Evolutionary conservation across 2,113 vertebrate genomes (phyloP), one percentile per base, ranked within the genome.

Genomic region (Vulpes ferrilata): DNA sequence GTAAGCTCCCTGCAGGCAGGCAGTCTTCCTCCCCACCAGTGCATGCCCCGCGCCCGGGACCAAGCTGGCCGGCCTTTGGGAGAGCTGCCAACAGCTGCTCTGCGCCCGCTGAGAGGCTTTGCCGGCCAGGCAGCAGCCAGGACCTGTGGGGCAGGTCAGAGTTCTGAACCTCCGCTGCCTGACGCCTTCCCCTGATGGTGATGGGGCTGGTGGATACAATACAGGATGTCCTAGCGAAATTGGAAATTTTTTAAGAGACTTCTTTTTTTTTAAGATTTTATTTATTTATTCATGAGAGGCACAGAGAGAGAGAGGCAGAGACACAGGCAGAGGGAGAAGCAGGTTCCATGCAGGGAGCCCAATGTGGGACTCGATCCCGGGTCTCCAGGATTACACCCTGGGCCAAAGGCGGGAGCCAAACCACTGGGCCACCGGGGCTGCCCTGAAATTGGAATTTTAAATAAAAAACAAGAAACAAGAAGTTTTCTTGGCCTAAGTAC

Each of bases 361-460:
- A 1, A 43, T 43, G 43, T 43, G 43, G 43, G 43, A 43, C 43
- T 43, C 7, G 43, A 43, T 43, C 43, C 43, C 6, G 6, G 43
- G 43, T 7, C 5, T 7, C 43, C 43, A 43, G 6, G 43, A 43
- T 43, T 7, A 43, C 43, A 43, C 43, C 43, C 43, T 43, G 43
- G 43, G 43, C 43, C 5, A 43, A 43, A 43, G 43, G 43, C 7
- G 1, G 43, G 6, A 1, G 43, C 43, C 43, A 43, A 43, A 43
- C 43, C 43, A 43, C 43, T 43, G 43, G 43, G 43, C 43, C 43
- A 7, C 43, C 6, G 5, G 43, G 43, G 43, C 5, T 43, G 43
- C 43, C 43, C 43, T 15, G 76, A 79, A 67, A 51, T 30, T 53
- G 64, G n/a, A 55, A 38, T 93, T 93, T 85, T 60, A 90, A 25